Percentiles rank a stretch among this genome's conserved stretches.
Evolutionary conservation across 2,113 vertebrate genomes (phyloP).

Genomic region (Sturnira hondurensis): DNA sequence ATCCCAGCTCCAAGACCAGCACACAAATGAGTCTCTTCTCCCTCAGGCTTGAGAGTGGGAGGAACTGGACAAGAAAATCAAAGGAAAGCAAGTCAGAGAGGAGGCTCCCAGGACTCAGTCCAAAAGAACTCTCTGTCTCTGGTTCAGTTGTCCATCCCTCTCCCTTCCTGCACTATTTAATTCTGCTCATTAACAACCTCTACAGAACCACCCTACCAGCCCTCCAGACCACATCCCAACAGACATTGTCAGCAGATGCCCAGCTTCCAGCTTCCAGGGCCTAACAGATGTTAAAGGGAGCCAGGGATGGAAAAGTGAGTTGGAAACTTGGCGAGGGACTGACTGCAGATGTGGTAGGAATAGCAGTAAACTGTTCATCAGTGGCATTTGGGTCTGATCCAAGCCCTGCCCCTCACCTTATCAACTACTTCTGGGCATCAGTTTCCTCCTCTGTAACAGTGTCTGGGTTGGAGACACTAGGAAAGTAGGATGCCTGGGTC

Average conservation of each 20-base stretch:
- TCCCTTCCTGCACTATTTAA: background rate
- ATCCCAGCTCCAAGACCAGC: background rate
- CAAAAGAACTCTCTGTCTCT: background rate
- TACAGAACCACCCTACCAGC: background rate
- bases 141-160: background rate
- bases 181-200: conserved; percentile 36
- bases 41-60: background rate
- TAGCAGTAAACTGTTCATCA: background rate
- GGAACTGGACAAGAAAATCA: background rate
- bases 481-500: background rate
- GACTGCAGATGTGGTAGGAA: background rate
- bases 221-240: conserved; percentile 11
- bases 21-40: background rate
- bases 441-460: background rate
- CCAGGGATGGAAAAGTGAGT: background rate
- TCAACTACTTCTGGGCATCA: background rate
- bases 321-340: conserved; percentile 8
- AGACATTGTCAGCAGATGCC: conserved; percentile 54
- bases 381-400: background rate
- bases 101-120: background rate
- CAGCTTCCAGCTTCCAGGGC: background rate
- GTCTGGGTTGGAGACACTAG: background rate
- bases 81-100: background rate
- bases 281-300: conserved; percentile 3
- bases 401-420: background rate